Evolutionary conservation across 2,113 vertebrate species (phyloP).

Genomic region (Cercopithecus mona): DNA sequence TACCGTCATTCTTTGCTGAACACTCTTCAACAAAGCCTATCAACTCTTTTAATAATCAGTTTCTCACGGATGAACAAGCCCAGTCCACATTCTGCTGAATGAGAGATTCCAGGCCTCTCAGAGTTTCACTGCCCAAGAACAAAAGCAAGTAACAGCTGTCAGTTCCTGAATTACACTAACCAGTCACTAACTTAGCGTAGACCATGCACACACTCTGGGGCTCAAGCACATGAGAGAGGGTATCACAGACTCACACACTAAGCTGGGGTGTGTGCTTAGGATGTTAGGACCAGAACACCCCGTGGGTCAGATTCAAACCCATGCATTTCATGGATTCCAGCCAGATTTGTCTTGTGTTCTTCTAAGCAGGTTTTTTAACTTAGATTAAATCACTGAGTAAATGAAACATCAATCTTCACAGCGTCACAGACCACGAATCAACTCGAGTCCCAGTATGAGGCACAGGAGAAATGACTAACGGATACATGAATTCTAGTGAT

Average conservation of each 20-base stretch:
- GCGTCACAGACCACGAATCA: not conserved
- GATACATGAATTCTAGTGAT: rapidly evolving
- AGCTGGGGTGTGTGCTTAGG: not conserved
- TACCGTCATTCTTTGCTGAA: not conserved
- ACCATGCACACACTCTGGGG: rapidly evolving
- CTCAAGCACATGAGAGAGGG: not conserved
- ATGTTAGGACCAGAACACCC: rapidly evolving
- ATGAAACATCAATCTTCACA: not conserved
- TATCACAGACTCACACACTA: rapidly evolving
- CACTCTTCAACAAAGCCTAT: not conserved
- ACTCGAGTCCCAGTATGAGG: not conserved
- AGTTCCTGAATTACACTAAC: rapidly evolving
- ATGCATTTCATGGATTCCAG: rapidly evolving
- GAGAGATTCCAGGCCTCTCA: not conserved
- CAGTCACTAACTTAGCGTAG: rapidly evolving
- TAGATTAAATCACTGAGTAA: not conserved
- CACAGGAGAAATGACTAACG: not conserved
- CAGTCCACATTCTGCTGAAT: rapidly evolving
- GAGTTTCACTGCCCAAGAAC: not conserved
- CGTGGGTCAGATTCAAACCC: rapidly evolving
- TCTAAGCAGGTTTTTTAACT: not conserved
- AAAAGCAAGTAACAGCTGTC: not conserved
- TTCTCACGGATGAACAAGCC: rapidly evolving
- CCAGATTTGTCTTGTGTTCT: not conserved
- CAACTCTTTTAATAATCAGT: rapidly evolving